phyloP scores from a whole-genome alignment of 2,797 vertebrate species.

The Myotis vivesi region DNA sequence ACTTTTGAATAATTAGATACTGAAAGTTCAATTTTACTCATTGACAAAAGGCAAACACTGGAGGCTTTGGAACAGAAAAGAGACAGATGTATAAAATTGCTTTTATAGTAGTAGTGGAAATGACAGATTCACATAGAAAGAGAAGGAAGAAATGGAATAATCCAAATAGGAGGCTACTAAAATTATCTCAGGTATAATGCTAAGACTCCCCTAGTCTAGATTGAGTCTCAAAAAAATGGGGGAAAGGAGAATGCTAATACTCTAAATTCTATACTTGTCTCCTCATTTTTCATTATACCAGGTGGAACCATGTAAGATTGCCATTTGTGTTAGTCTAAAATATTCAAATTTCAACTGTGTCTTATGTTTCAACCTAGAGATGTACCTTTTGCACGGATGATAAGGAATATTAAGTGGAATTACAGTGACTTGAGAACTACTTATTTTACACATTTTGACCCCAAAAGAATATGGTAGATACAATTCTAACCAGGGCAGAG shows the following conservation, averaged over 20 bases:
- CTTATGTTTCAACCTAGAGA: neutral
- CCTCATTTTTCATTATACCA: neutral
- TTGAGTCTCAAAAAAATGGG: neutral
- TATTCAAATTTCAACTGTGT: neutral
- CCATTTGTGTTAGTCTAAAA: conserved; percentile 4
- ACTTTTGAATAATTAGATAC: neutral
- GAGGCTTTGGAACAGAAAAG: neutral
- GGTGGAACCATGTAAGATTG: neutral
- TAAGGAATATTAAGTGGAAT: neutral
- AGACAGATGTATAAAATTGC: neutral
- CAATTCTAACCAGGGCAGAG: neutral
- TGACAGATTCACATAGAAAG: neutral
- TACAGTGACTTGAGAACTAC: neutral
- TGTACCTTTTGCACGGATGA: neutral
- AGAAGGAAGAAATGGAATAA: neutral
- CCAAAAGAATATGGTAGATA: neutral
- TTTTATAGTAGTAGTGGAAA: neutral
- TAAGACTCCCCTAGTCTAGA: neutral
- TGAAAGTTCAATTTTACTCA: neutral
- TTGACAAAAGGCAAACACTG: neutral
- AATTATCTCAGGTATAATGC: neutral
- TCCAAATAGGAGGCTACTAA: neutral
- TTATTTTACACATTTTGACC: neutral
- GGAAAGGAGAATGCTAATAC: neutral
- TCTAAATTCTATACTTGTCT: neutral